A percentile compares a stretch with the other conserved stretches of the same genome.
Evolutionary conservation across 2,113 vertebrate species (phyloP).

Genomic region (Burhinus oedicnemus): DNA sequence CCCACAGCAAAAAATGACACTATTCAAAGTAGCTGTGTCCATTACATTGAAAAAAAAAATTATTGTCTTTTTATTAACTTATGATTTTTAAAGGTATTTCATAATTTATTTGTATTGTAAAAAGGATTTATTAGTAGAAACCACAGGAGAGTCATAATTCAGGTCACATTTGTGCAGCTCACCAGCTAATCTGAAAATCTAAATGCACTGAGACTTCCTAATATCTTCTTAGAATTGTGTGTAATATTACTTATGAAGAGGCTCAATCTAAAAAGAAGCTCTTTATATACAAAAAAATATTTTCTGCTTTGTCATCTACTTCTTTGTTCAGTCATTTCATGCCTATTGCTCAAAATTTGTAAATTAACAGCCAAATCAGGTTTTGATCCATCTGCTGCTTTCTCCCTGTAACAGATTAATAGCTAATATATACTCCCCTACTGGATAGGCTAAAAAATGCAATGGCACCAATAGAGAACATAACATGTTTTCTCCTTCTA

Average conservation of each 20-base stretch:
- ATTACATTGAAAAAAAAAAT: not conserved
- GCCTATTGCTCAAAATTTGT: not conserved
- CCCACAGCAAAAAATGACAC: not conserved
- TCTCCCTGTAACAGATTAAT: not conserved
- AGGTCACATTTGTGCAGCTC: constrained; percentile 9
- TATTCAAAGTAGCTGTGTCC: not conserved
- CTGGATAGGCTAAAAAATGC: not conserved
- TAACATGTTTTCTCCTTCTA: not conserved
- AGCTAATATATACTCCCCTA: not conserved
- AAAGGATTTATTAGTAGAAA: not conserved
- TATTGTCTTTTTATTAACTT: not conserved
- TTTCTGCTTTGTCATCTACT: not conserved
- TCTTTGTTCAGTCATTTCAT: not conserved
- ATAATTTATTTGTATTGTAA: not conserved
- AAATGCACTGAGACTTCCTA: not conserved
- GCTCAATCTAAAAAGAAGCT: not conserved
- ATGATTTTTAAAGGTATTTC: constrained; percentile 15
- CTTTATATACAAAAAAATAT: not conserved
- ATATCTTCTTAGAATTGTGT: not conserved
- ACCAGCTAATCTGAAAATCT: constrained; percentile 37
- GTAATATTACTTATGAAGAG: not conserved
- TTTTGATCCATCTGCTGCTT: not conserved
- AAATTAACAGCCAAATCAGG: not conserved
- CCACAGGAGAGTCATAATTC: not conserved
- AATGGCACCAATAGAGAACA: not conserved